phyloP scores from a whole-genome alignment of 1,140 invertebrate species.

The Drosophila rhopaloa region DNA sequence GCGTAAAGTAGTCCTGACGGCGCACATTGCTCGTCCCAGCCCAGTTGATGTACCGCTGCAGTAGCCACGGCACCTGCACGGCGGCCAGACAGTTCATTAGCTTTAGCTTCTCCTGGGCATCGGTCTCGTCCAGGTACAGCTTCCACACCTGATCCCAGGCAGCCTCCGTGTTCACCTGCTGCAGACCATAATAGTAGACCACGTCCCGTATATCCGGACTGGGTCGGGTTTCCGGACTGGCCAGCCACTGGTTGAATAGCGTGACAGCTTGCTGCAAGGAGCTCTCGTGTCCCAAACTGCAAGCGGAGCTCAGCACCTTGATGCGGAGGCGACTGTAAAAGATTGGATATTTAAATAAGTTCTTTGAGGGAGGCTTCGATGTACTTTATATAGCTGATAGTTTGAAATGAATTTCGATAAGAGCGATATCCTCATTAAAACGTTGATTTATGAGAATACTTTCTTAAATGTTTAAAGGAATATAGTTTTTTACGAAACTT shows the following conservation, averaged over 20 bases:
- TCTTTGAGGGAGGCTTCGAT: no score
- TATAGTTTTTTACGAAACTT: no score
- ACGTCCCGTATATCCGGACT: conserved; percentile 89
- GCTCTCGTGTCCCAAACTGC: conserved; percentile 86
- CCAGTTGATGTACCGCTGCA: conserved; percentile 89
- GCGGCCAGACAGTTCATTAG: conserved; percentile 89
- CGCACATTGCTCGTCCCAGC: conserved; percentile 92
- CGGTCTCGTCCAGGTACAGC: conserved; percentile 89
- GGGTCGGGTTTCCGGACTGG: conserved; percentile 79
- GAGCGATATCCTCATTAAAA: no score
- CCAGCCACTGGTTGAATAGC: conserved; percentile 88
- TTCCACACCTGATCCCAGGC: conserved; percentile 92
- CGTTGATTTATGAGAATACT: no score
- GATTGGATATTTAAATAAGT: background rate
- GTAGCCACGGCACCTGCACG: conserved; percentile 87
- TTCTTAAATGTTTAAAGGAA: no score
- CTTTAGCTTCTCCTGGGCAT: conserved; percentile 91
- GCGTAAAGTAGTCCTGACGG: conserved; percentile 92
- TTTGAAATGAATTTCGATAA: no score
- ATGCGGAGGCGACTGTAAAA: conserved; percentile 86
- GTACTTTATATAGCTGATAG: no score
- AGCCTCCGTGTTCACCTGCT: conserved; percentile 84
- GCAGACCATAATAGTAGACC: conserved; percentile 89
- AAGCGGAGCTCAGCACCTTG: conserved; percentile 87
- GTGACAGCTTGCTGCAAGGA: conserved; percentile 86